Evolutionary conservation across 2,797 vertebrate genomes (phyloP), one percentile per base, ranked within the genome.

Genomic region (Microhierax caerulescens): DNA sequence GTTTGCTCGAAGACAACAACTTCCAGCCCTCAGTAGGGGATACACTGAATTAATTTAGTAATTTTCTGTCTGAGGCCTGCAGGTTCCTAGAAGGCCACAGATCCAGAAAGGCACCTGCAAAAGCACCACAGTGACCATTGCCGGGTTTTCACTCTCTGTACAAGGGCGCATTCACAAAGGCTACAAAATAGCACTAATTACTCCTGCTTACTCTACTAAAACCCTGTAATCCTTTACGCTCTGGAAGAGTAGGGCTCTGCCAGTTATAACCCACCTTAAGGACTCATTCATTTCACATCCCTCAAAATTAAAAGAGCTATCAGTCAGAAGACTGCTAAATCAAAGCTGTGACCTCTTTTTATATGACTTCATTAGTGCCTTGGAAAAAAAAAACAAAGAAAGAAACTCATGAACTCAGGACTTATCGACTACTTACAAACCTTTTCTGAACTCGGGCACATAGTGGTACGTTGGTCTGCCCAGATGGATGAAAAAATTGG

Each of bases 401-500:
- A 5, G 24, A 23, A 68, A 53, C 16, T 10, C 27, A 51, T 4
- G 2, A 57, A 57, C 9, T 39, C 48, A 43, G 32, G 54, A 45
- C 19, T 22, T 21, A 32, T 32, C 3, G 0, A 36, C 39, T 50
- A 39, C 23, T 63, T 73, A 97, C 98, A 96, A 76, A 99, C 99
- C 99, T 99, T 99, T 99, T 82, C 97, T 97, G 98, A 99, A 99
- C 93, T 99, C 98, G 5, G 99, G 99, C 43, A 99, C 99, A 2
- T 99, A 99, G 96, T 96, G 99, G 92, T 98, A 99, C 0, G 98
- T 92, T 41, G 98, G 98, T 64, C 98, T 96, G 94, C 99, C 99
- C 36, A 96, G 93, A 56, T 99, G 97, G 47, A 98, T 95, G 88
- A 99, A 96, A 96, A 99, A 99, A 93, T 98, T 99, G 9, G 99